Conservation (phyloP, 2,113 vertebrate genomes). For the Bufo bufo region DNA sequence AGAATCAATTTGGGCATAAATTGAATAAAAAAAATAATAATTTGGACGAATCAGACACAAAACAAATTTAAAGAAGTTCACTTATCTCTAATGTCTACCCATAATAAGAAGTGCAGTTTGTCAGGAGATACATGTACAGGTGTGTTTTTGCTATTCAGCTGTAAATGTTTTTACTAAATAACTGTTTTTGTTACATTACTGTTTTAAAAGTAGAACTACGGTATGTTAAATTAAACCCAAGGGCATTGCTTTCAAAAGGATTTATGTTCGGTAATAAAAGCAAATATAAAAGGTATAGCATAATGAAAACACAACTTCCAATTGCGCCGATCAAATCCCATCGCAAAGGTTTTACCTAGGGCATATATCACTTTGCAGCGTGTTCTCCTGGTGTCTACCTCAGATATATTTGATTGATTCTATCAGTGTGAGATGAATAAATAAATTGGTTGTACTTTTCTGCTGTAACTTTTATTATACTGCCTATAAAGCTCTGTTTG, state of each 20-base stretch:
- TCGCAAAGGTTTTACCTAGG: slow-evolving; percentile 15
- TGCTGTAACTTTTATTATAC: neutral
- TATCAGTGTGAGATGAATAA: neutral
- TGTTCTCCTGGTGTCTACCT: neutral
- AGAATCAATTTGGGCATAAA: too few species aligned
- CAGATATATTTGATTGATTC: slow-evolving; percentile 4
- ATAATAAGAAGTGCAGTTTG: neutral
- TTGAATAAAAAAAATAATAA: too few species aligned
- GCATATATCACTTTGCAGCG: neutral
- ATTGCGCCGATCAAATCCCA: slow-evolving; percentile 1
- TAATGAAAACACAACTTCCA: neutral
- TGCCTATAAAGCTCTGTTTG: too few species aligned
- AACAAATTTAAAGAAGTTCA: too few species aligned
- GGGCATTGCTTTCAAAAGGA: slow-evolving; percentile 8
- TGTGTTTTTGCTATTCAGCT: neutral
- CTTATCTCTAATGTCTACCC: too few species aligned
- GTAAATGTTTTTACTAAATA: neutral
- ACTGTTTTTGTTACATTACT: neutral
- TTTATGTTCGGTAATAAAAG: slow-evolving; percentile 25
- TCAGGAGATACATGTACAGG: too few species aligned
- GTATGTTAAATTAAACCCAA: neutral
- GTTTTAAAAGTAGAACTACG: neutral
- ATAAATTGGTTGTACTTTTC: neutral
- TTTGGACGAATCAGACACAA: too few species aligned
- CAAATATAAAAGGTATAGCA: neutral